phyloP scores from a whole-genome alignment of 2,113 vertebrate species.

The Prionailurus bengalensis region DNA sequence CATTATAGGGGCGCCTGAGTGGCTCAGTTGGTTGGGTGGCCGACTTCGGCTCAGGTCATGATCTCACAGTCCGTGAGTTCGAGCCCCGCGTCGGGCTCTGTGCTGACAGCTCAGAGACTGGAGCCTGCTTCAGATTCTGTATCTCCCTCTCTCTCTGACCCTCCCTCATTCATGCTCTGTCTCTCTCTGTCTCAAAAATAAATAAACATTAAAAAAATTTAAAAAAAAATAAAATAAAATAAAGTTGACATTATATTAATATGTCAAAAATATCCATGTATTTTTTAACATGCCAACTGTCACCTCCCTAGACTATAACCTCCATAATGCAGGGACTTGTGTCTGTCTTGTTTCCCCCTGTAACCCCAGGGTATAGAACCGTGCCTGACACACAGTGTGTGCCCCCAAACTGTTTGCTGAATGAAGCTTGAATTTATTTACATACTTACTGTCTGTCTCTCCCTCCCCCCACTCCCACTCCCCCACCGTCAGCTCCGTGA shows the following conservation, averaged over 20 bases:
- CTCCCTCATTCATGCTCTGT: too few relatives aligned
- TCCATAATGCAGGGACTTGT: neutral
- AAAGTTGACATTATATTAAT: neutral
- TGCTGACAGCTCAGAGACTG: too few relatives aligned
- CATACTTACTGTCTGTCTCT: neutral
- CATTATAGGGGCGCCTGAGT: neutral
- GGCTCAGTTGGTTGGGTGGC: too few relatives aligned
- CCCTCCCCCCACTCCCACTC: rapidly evolving
- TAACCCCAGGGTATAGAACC: neutral
- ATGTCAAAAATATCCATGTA: neutral
- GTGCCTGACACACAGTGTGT: neutral
- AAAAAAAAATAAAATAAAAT: too few relatives aligned
- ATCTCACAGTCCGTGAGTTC: too few relatives aligned
- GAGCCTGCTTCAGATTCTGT: too few relatives aligned
- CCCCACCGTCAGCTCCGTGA: neutral
- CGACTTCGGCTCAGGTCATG: too few relatives aligned
- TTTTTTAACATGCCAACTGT: neutral
- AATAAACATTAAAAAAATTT: too few relatives aligned
- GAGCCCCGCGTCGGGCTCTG: too few relatives aligned
- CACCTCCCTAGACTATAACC: neutral
- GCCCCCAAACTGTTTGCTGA: neutral
- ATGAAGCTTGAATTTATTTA: neutral
- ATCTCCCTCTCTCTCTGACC: too few relatives aligned
- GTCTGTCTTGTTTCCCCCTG: neutral
- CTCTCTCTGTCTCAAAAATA: too few relatives aligned